Conservation (phyloP, 2,797 vertebrate species). For the Taeniopygia guttata region DNA sequence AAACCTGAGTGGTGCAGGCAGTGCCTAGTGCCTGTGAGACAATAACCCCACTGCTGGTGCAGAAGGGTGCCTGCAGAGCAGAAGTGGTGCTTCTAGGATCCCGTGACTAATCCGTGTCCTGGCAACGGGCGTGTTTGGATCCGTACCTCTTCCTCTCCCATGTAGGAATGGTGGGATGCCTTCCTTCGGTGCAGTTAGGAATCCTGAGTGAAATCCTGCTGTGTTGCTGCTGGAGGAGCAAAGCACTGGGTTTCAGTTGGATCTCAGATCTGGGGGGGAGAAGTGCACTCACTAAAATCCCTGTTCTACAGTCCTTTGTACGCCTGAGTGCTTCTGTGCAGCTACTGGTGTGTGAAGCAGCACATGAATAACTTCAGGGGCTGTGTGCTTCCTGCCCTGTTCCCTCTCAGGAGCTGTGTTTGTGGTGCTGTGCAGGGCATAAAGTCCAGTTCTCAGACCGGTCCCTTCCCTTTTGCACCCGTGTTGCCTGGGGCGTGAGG, state of each 20-base stretch:
- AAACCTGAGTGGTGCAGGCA: background rate
- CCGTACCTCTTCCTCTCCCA: background rate
- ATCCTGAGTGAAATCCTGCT: background rate
- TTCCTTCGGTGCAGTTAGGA: background rate
- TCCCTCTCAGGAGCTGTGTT: background rate
- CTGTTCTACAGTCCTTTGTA: background rate
- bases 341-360: background rate
- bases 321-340: background rate
- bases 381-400: background rate
- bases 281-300: background rate
- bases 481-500: background rate
- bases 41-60: background rate
- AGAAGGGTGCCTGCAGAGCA: background rate
- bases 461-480: background rate
- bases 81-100: background rate
- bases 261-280: background rate
- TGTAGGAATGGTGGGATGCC: background rate
- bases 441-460: background rate
- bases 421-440: background rate
- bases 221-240: background rate
- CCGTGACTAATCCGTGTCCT: background rate
- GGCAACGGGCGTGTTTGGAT: background rate
- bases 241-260: background rate
- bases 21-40: background rate
- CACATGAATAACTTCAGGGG: background rate